Conservation (phyloP, 2,113 vertebrate species). For the Agapornis roseicollis region DNA sequence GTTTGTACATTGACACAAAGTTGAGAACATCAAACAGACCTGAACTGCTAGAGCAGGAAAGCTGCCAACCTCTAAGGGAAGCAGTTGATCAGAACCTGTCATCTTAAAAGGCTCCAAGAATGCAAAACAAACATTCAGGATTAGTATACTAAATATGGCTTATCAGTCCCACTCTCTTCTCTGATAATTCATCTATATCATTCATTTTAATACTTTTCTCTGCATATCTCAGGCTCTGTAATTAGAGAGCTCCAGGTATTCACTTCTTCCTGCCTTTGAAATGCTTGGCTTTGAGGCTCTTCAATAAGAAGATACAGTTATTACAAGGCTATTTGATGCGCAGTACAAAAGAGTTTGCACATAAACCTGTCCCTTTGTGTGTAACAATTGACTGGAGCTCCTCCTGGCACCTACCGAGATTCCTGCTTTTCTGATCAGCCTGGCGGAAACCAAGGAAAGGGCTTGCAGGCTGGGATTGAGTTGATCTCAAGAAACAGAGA, state of each 20-base stretch:
- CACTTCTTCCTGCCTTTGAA: slow-evolving; percentile 78
- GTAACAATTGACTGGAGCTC: neutral
- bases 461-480: neutral
- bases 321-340: slow-evolving; percentile 56
- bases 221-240: slow-evolving; percentile 75
- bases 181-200: slow-evolving; percentile 78
- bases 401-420: neutral
- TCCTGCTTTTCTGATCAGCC: neutral
- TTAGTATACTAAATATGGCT: slow-evolving; percentile 77
- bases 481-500: neutral
- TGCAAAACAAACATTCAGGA: slow-evolving; percentile 80
- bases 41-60: slow-evolving; percentile 76
- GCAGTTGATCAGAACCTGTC: slow-evolving; percentile 83
- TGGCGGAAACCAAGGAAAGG: neutral
- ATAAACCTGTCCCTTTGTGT: neutral
- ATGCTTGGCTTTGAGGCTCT: slow-evolving; percentile 67
- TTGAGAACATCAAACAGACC: slow-evolving; percentile 82
- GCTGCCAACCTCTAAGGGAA: slow-evolving; percentile 80
- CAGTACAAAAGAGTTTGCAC: slow-evolving; percentile 51
- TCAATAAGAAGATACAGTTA: slow-evolving; percentile 61
- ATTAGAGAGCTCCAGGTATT: slow-evolving; percentile 79
- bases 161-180: slow-evolving; percentile 66
- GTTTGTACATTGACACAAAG: slow-evolving; percentile 80
- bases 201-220: slow-evolving; percentile 76
- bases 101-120: slow-evolving; percentile 81